Conservation (phyloP, 2,888 invertebrate species). For the Dasysyrphus albostriatus region DNA sequence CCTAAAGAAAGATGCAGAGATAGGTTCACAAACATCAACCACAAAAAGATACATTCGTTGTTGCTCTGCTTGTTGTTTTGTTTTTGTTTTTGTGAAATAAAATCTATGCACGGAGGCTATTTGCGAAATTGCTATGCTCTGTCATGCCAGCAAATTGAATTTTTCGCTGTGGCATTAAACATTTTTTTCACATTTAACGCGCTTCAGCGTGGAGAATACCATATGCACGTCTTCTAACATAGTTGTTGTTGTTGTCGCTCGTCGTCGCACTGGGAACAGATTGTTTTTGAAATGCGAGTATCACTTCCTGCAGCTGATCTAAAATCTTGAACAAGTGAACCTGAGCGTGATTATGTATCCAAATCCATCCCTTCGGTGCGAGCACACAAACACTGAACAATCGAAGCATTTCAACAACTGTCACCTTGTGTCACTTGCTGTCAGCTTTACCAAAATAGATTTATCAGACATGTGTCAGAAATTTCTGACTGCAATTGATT, state of each 20-base stretch:
- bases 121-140: slow-evolving; percentile 71
- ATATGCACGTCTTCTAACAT: slow-evolving; percentile 37
- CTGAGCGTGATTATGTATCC: neutral
- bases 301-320: slow-evolving; percentile 69
- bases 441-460: slow-evolving; percentile 67
- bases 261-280: slow-evolving; percentile 35
- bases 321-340: slow-evolving; percentile 27
- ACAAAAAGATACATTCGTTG: slow-evolving; percentile 29
- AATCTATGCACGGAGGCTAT: slow-evolving; percentile 73
- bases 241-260: neutral
- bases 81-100: slow-evolving; percentile 31
- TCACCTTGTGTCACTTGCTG: slow-evolving; percentile 71
- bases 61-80: slow-evolving; percentile 7
- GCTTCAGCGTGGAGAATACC: slow-evolving; percentile 37
- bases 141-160: slow-evolving; percentile 73
- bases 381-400: slow-evolving; percentile 46
- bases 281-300: slow-evolving; percentile 66
- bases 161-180: slow-evolving; percentile 67
- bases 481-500: slow-evolving; percentile 65
- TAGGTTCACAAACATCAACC: slow-evolving; percentile 17
- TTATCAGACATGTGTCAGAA: slow-evolving; percentile 62
- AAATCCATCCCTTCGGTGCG: slow-evolving; percentile 7
- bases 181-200: slow-evolving; percentile 62
- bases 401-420: slow-evolving; percentile 73
- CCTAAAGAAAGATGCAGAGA: slow-evolving; percentile 61